Percentiles rank a stretch among this genome's conserved stretches.
These are phyloP conservation scores for Eurosta solidaginis DNA, from an alignment of 1,140 invertebrate species.

Conservation along the genomic window DNA sequence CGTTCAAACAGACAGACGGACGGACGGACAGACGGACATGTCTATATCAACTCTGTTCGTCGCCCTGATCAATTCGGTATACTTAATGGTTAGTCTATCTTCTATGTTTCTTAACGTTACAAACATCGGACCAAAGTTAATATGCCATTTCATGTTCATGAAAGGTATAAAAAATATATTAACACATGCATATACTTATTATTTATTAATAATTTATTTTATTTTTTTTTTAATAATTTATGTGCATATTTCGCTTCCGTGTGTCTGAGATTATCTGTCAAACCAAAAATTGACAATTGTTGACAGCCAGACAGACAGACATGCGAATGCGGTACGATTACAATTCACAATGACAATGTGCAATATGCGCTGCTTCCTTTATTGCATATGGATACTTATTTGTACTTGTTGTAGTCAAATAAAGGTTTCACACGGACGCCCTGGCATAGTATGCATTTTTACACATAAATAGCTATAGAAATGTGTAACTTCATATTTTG, in stretches of 20 bases:
- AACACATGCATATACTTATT: too few relatives aligned
- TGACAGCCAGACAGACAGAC: not conserved
- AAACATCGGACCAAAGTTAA: too few relatives aligned
- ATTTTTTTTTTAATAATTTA: not conserved
- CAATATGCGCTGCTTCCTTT: not conserved
- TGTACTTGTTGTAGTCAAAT: not conserved
- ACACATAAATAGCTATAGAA: not conserved
- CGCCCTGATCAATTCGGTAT: too few relatives aligned
- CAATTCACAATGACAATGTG: not conserved
- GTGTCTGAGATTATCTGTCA: not conserved
- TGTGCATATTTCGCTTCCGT: conserved; percentile 21
- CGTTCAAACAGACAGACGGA: too few relatives aligned
- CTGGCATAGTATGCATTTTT: not conserved
- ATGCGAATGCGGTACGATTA: not conserved
- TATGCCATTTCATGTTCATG: too few relatives aligned
- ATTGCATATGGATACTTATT: not conserved
- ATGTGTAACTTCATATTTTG: not conserved
- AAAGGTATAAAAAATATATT: too few relatives aligned
- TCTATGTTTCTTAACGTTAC: too few relatives aligned
- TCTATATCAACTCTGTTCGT: too few relatives aligned
- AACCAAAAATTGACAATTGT: conserved; percentile 15
- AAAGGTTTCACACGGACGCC: conserved; percentile 11
- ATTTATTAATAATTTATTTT: not conserved
- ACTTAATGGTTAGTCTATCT: too few relatives aligned
- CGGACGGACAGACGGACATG: too few relatives aligned